These are phyloP conservation scores for Falco punctatus DNA, from an alignment of 2,113 vertebrate species.

Conservation along the genomic window DNA sequence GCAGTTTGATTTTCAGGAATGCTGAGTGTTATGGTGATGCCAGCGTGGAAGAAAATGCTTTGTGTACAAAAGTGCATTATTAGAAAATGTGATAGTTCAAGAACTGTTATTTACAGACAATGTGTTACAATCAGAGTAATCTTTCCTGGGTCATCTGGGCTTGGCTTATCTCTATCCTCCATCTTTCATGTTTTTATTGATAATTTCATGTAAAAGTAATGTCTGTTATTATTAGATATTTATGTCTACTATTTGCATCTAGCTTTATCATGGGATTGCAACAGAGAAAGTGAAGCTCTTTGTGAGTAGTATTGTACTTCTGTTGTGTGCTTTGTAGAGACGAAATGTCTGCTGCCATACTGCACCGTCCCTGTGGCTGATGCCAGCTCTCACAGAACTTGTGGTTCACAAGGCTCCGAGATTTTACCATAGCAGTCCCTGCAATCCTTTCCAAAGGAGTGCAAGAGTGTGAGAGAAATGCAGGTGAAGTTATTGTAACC, in stretches of 20 bases:
- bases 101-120: conserved; percentile 4
- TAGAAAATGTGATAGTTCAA: conserved; percentile 2
- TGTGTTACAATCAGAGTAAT: neutral
- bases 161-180: neutral
- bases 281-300: neutral
- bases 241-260: neutral
- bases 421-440: neutral
- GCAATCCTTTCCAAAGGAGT: neutral
- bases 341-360: neutral
- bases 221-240: neutral
- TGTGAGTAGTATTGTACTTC: neutral
- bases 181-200: neutral
- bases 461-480: neutral
- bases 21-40: conserved; percentile 15
- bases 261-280: neutral
- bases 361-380: neutral
- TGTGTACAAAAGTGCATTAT: neutral
- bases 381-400: neutral
- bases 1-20: conserved; percentile 19
- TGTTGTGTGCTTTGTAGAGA: neutral
- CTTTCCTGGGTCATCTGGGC: neutral
- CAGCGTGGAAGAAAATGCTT: neutral
- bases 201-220: neutral
- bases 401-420: neutral
- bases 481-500: neutral